These are phyloP conservation scores for Sitta europaea DNA, from an alignment of 2,113 vertebrate genomes.

Conservation along the genomic window DNA sequence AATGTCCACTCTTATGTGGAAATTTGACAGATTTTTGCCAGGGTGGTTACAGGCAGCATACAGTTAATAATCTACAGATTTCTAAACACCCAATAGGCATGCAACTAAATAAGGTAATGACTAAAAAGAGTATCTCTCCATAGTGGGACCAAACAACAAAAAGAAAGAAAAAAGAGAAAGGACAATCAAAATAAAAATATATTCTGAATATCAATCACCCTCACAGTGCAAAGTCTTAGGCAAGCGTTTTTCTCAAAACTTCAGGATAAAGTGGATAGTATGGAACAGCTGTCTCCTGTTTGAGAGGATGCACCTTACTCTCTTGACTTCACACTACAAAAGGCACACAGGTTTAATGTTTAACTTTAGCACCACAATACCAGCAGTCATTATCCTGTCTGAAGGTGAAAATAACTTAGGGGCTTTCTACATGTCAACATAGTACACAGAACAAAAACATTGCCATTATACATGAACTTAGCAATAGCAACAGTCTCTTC, in stretches of 20 bases:
- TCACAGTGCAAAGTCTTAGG: neutral
- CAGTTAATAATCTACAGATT: neutral
- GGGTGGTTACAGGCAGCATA: neutral
- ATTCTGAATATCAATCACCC: rapidly evolving
- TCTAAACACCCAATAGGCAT: neutral
- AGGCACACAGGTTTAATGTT: neutral
- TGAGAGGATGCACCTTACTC: neutral
- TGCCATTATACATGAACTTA: neutral
- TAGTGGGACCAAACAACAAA: neutral
- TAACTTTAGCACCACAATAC: neutral
- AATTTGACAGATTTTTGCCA: neutral
- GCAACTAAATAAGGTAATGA: neutral
- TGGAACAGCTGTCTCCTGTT: neutral
- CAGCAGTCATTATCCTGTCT: neutral
- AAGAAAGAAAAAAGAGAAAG: neutral
- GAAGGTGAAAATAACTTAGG: neutral
- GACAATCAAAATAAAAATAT: neutral
- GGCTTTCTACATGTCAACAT: neutral
- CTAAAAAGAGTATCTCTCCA: neutral
- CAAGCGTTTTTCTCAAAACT: neutral
- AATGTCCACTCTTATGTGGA: neutral
- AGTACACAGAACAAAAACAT: neutral
- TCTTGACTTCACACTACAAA: neutral
- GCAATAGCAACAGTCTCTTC: neutral
- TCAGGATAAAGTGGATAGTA: neutral